phyloP scores from a whole-genome alignment of 2,113 vertebrate genomes.

The Chionis minor region DNA sequence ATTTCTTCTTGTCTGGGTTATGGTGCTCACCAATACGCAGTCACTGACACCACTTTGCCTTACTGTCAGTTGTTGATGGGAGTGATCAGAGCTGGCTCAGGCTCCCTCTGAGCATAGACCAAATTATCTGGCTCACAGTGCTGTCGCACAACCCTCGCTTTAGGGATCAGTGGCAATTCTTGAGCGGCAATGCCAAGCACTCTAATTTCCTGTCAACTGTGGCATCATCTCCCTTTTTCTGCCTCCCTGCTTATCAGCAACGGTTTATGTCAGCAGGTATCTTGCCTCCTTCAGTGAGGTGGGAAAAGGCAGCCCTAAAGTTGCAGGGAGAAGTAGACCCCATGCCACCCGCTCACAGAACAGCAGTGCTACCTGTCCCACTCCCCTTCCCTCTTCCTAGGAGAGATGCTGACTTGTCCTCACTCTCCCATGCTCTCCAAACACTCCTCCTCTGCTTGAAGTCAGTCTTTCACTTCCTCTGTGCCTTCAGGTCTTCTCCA shows the following conservation, averaged over 20 bases:
- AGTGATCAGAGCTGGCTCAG: not conserved
- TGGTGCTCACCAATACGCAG: not conserved
- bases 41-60: not conserved
- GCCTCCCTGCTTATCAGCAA: not conserved
- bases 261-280: fast-evolving
- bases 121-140: not conserved
- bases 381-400: not conserved
- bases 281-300: not conserved
- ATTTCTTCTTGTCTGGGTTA: not conserved
- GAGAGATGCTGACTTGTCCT: not conserved
- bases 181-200: not conserved
- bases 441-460: not conserved
- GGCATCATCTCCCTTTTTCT: not conserved
- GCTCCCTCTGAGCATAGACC: not conserved
- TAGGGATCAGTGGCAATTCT: not conserved
- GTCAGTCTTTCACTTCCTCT: not conserved
- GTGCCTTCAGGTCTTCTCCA: not conserved
- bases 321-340: not conserved
- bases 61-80: not conserved
- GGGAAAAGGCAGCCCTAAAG: not conserved
- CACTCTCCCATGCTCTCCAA: not conserved
- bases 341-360: not conserved
- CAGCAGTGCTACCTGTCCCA: not conserved
- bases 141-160: fast-evolving
- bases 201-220: not conserved